These are phyloP conservation scores for Gambusia affinis DNA, from an alignment of 2,113 vertebrate species.

Conservation along the genomic window DNA sequence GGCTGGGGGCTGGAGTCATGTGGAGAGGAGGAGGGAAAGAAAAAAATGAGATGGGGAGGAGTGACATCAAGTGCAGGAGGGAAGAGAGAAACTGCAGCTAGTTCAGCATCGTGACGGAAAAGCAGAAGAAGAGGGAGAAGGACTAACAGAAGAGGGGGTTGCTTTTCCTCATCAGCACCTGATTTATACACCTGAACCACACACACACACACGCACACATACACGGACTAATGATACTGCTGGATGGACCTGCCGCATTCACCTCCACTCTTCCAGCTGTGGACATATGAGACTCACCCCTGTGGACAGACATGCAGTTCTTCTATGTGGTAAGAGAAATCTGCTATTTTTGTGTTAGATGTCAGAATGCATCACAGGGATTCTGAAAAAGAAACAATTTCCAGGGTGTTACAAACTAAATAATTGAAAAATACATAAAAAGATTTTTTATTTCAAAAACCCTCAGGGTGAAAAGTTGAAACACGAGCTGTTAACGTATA, in stretches of 20 bases:
- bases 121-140: conserved; percentile 2
- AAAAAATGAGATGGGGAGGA: conserved; percentile 8
- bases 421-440: background rate
- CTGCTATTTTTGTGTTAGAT: background rate
- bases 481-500: background rate
- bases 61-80: conserved; percentile 44
- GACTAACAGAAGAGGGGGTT: background rate
- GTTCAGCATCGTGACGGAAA: conserved; percentile 2
- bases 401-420: background rate
- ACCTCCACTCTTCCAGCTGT: conserved; percentile 37
- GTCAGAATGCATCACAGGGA: background rate
- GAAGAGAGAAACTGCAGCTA: conserved; percentile 3
- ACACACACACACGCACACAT: conserved; percentile 4
- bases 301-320: conserved; percentile 75
- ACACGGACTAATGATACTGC: conserved; percentile 53
- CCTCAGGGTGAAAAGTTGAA: background rate
- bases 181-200: conserved; percentile 16
- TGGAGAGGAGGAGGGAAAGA: conserved; percentile 8
- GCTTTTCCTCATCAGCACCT: conserved; percentile 13
- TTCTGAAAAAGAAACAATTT: background rate
- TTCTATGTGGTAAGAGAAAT: conserved; percentile 74
- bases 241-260: conserved; percentile 55
- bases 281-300: conserved; percentile 36
- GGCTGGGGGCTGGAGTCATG: conserved; percentile 35
- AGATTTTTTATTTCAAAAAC: no score